phyloP scores from a whole-genome alignment of 2,113 vertebrate species.

The Acrocephalus arundinaceus region DNA sequence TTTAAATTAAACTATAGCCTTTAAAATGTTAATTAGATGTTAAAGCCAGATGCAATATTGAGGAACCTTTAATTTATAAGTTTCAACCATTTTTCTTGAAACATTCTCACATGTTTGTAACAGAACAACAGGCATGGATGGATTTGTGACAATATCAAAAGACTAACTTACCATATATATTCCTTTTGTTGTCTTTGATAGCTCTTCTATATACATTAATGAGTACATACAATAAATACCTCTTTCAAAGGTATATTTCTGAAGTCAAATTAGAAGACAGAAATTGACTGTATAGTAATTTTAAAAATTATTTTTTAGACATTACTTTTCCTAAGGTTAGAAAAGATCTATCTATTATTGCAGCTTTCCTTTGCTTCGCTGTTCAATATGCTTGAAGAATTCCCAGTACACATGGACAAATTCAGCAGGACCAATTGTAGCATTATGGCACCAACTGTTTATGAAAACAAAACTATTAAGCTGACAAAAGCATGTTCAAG shows the following conservation, averaged over 20 bases:
- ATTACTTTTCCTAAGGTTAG: not conserved
- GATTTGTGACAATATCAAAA: constrained; percentile 63
- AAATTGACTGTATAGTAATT: not conserved
- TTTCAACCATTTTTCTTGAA: constrained; percentile 66
- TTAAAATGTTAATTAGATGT: constrained; percentile 75
- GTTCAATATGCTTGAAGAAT: not conserved
- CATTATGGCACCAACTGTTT: constrained; percentile 39
- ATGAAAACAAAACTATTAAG: constrained; percentile 49
- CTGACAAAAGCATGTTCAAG: constrained; percentile 50
- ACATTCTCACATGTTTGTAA: constrained; percentile 56
- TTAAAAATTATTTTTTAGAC: not conserved
- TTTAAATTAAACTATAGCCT: constrained; percentile 70
- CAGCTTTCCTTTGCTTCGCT: not conserved
- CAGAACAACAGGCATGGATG: constrained; percentile 37
- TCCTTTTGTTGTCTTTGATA: constrained; percentile 49
- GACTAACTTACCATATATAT: constrained; percentile 43
- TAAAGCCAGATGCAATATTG: constrained; percentile 67
- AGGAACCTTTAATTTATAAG: constrained; percentile 71
- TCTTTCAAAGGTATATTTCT: constrained; percentile 43
- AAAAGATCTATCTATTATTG: not conserved
- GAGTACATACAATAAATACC: constrained; percentile 20
- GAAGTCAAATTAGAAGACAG: constrained; percentile 40
- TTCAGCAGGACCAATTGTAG: constrained; percentile 24
- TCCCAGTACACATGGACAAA: constrained; percentile 14
- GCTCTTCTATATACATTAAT: constrained; percentile 17